Conservation (phyloP, 2,797 vertebrate genomes). For the Emydoidea blandingii region DNA sequence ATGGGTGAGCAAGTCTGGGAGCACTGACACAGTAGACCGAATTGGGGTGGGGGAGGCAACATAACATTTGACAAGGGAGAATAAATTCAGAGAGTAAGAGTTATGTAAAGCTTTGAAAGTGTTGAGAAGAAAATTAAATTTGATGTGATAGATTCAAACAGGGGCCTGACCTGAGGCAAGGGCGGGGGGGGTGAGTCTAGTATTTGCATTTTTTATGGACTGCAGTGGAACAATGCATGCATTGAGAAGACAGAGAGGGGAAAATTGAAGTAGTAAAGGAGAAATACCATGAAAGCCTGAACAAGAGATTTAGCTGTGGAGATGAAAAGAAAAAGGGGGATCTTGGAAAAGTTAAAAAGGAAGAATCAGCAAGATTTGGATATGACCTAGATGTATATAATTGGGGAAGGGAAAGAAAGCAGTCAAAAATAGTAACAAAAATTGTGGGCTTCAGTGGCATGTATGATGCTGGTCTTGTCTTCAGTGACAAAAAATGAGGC, state of each 20-base stretch:
- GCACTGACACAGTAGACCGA: neutral
- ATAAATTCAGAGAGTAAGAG: neutral
- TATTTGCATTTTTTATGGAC: neutral
- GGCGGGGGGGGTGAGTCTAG: neutral
- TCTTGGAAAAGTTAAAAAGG: neutral
- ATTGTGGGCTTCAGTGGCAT: neutral
- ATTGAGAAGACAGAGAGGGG: neutral
- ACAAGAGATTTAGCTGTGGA: neutral
- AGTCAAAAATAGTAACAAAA: neutral
- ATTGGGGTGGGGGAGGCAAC: too few species aligned
- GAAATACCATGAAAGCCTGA: neutral
- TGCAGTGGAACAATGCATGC: neutral
- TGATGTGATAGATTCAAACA: neutral
- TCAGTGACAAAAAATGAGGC: neutral
- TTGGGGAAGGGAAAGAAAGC: neutral
- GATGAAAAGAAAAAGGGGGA: neutral
- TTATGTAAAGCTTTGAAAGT: neutral
- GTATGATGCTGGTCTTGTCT: neutral
- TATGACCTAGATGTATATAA: neutral
- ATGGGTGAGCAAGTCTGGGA: neutral
- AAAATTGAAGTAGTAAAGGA: neutral
- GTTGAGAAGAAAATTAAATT: neutral
- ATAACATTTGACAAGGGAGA: neutral
- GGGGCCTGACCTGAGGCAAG: neutral
- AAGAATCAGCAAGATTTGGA: neutral